These are phyloP conservation scores for Pungitius pungitius DNA, from an alignment of 2,113 vertebrate genomes.

Conservation along the genomic window DNA sequence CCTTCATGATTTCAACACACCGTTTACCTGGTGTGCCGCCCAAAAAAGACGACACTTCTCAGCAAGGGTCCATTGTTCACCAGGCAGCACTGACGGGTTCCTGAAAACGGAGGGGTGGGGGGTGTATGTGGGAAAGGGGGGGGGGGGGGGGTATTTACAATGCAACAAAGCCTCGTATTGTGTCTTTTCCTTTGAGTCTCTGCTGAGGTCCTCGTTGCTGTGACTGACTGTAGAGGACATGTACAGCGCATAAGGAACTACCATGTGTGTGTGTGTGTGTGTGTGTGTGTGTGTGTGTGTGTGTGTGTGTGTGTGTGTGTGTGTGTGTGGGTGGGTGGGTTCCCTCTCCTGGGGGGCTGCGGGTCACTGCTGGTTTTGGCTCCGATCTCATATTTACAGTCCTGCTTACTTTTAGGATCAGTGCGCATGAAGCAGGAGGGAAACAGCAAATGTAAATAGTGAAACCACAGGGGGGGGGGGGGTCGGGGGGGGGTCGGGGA, in stretches of 20 bases:
- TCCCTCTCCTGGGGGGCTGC: constrained; percentile 54
- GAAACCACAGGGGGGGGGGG: constrained; percentile 7
- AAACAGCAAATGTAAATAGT: constrained; percentile 72
- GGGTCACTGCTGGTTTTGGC: constrained; percentile 62
- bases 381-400: constrained; percentile 69
- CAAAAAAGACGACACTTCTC: constrained; percentile 58
- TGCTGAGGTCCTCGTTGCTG: constrained; percentile 8
- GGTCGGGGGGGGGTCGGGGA: constrained; percentile 13
- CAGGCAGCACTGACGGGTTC: constrained; percentile 36
- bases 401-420: constrained; percentile 74
- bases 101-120: background rate
- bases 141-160: constrained; percentile 28
- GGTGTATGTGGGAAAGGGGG: background rate
- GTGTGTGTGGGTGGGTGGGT: constrained; percentile 7
- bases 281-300: too few species aligned
- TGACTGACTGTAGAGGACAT: constrained; percentile 47
- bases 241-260: constrained; percentile 14
- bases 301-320: too few species aligned
- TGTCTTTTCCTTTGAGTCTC: constrained; percentile 50
- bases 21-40: constrained; percentile 65
- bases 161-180: constrained; percentile 51
- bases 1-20: constrained; percentile 55
- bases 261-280: background rate
- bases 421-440: constrained; percentile 64
- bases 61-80: constrained; percentile 55